phyloP scores from a whole-genome alignment of 2,888 invertebrate species.

The Hyppa rectilinea region DNA sequence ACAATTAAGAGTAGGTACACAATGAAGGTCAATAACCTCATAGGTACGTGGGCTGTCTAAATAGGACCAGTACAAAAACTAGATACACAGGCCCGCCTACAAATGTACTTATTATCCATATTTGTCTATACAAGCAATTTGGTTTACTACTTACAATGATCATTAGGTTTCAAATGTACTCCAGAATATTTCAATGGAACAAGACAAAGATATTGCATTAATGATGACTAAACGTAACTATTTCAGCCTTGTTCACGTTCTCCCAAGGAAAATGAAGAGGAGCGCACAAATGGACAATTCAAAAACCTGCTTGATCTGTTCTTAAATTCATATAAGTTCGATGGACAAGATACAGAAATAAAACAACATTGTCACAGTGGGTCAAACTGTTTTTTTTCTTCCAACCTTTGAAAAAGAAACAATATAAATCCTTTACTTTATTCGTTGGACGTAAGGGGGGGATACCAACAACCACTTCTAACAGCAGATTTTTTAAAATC shows the following conservation, averaged over 20 bases:
- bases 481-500: too few species aligned
- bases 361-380: too few species aligned
- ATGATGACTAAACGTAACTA: constrained; percentile 1
- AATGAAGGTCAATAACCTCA: constrained; percentile 45
- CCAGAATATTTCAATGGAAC: not conserved
- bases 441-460: too few species aligned
- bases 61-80: constrained; percentile 55
- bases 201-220: not conserved
- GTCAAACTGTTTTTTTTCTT: too few species aligned
- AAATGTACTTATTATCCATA: constrained; percentile 52
- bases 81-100: constrained; percentile 59
- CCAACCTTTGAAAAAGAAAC: too few species aligned
- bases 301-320: not conserved
- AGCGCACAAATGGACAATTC: constrained; percentile 2
- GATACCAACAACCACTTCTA: too few species aligned
- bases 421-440: too few species aligned
- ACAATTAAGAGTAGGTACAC: constrained; percentile 14
- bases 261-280: not conserved
- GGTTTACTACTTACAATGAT: constrained; percentile 39
- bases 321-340: constrained; percentile 11
- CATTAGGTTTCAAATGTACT: constrained; percentile 19
- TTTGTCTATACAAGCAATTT: constrained; percentile 46
- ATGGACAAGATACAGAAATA: too few species aligned
- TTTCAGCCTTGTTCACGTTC: not conserved
- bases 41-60: constrained; percentile 49